Percentiles rank a stretch among this genome's conserved stretches.
Conservation (phyloP, 30 jellyfish, hydroid and myxozoan species). For the Catostylus mosaicus region DNA sequence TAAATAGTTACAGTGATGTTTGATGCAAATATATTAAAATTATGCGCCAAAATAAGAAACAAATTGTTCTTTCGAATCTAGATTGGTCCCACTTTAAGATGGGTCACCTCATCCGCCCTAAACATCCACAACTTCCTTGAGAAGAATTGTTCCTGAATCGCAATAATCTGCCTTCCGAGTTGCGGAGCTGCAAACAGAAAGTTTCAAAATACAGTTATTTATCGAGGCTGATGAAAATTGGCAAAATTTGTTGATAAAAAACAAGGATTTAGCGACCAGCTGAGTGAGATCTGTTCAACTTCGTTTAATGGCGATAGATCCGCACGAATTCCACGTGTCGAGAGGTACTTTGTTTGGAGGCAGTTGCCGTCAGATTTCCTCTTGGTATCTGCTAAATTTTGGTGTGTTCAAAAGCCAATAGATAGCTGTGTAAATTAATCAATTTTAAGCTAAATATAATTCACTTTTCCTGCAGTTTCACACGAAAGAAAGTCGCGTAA, state of each 20-base stretch:
- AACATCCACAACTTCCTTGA: conserved; percentile 31
- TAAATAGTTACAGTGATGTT: not conserved
- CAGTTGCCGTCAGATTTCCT: not conserved
- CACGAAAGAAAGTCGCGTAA: not conserved
- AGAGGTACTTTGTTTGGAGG: conserved; percentile 8
- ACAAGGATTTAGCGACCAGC: conserved; percentile 61
- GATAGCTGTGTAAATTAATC: not conserved
- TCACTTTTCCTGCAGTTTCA: not conserved
- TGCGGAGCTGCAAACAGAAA: not conserved
- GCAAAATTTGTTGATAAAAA: conserved; percentile 29
- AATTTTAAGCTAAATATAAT: not conserved
- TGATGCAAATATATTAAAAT: conserved; percentile 2
- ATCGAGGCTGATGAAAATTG: not conserved
- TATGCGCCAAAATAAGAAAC: conserved; percentile 11
- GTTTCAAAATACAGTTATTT: not conserved
- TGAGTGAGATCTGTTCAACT: conserved; percentile 25
- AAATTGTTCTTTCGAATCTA: not conserved
- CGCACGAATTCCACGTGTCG: conserved; percentile 76
- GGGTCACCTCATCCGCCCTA: conserved; percentile 13
- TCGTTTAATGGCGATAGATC: conserved; percentile 54
- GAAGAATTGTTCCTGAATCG: not conserved
- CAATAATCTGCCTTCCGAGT: not conserved
- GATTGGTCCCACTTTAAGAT: conserved; percentile 25
- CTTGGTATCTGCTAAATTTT: not conserved
- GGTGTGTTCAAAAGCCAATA: not conserved